phyloP scores from a whole-genome alignment of 35 echinoderm and acorn worm genomes.

The Holothuria glaberrima region DNA sequence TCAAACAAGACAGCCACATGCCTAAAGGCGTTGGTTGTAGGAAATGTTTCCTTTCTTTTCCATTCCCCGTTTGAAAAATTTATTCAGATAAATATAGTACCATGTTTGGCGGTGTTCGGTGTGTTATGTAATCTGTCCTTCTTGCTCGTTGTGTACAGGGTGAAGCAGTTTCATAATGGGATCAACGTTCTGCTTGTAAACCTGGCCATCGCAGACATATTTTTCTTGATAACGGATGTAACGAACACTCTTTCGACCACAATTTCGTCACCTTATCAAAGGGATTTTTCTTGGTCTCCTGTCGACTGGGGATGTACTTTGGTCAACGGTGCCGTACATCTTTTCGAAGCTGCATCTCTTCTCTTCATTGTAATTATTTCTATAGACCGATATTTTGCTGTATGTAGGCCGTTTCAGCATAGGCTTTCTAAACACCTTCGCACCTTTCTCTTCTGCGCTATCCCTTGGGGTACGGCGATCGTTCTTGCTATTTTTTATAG shows the following conservation, averaged over 20 bases:
- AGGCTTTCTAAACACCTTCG: slow-evolving; percentile 30
- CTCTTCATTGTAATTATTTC: slow-evolving; percentile 35
- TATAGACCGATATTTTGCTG: slow-evolving; percentile 49
- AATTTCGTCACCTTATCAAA: slow-evolving; percentile 7
- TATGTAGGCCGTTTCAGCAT: slow-evolving; percentile 39
- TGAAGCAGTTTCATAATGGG: slow-evolving; percentile 23
- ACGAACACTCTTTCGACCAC: neutral
- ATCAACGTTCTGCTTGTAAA: slow-evolving; percentile 43
- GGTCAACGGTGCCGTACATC: slow-evolving; percentile 1
- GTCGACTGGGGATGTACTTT: neutral
- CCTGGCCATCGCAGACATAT: slow-evolving; percentile 28
- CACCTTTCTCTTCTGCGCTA: slow-evolving; percentile 4
- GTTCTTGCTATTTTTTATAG: neutral
- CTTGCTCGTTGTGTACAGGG: slow-evolving; percentile 4
- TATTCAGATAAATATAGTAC: neutral
- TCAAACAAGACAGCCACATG: too few species aligned
- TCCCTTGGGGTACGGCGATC: neutral
- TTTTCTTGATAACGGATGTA: slow-evolving; percentile 33
- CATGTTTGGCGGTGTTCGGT: slow-evolving; percentile 13
- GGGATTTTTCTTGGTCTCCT: slow-evolving; percentile 11
- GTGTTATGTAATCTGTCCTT: slow-evolving; percentile 26
- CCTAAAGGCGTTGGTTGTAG: neutral
- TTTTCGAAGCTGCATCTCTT: slow-evolving; percentile 37
- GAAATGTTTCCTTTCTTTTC: slow-evolving; percentile 3
- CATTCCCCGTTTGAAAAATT: neutral